A percentile compares a stretch with the other conserved stretches of the same genome.
Conservation (phyloP, 2,888 invertebrate species). For the Saturnia pavonia region DNA sequence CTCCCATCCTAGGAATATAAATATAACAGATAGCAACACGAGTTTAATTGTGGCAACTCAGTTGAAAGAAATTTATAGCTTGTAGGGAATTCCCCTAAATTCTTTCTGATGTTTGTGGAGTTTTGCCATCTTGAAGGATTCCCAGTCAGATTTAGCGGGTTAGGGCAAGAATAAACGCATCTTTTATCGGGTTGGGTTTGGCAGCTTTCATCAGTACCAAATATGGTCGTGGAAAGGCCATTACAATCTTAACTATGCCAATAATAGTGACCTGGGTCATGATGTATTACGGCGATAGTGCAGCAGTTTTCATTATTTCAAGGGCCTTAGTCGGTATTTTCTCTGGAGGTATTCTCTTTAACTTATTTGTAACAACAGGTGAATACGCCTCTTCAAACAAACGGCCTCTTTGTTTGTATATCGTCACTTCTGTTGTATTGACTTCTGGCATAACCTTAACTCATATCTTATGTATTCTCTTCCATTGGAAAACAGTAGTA, state of each 20-base stretch:
- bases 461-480: conserved; percentile 30
- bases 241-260: not conserved
- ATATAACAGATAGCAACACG: no score
- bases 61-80: no score
- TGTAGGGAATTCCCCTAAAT: no score
- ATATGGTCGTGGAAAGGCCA: not conserved
- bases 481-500: conserved; percentile 38
- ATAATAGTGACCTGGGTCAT: conserved; percentile 5
- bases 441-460: conserved; percentile 32
- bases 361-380: conserved; percentile 30
- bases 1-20: no score
- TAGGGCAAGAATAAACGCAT: no score
- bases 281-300: not conserved
- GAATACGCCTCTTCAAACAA: conserved; percentile 36
- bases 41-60: no score
- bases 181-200: not conserved
- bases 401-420: conserved; percentile 32
- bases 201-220: not conserved
- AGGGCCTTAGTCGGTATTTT: conserved; percentile 35
- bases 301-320: conserved; percentile 28
- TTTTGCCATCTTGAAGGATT: no score
- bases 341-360: conserved; percentile 33
- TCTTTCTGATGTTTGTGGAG: no score
- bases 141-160: no score
- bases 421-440: conserved; percentile 27